These are phyloP conservation scores for Strigamia crassipes DNA, from an alignment of 2,888 invertebrate species.

Conservation along the genomic window DNA sequence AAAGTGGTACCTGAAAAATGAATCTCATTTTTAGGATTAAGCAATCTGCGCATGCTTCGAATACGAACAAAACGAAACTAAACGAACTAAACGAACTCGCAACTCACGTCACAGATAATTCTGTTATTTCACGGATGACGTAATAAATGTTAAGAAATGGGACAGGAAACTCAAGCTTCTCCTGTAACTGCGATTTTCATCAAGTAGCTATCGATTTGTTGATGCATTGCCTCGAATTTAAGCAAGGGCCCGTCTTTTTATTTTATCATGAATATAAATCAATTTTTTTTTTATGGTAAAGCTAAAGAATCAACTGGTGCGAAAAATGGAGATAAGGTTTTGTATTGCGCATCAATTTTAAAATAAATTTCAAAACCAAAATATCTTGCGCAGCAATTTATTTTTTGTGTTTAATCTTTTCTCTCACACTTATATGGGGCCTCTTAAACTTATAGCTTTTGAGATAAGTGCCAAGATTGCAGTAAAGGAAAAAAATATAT, in stretches of 20 bases:
- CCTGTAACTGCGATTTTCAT: not conserved
- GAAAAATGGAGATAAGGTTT: not conserved
- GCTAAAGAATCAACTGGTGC: not conserved
- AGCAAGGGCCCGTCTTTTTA: not conserved
- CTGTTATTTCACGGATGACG: not conserved
- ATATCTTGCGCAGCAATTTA: not conserved
- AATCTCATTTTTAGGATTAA: not conserved
- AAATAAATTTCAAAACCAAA: not conserved
- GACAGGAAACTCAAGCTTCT: not conserved
- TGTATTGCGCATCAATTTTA: not conserved
- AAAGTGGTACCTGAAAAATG: slow-evolving; percentile 44
- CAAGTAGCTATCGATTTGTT: not conserved
- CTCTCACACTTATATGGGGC: not conserved
- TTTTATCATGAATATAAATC: not conserved
- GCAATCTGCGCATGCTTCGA: not conserved
- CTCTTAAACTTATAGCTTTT: not conserved
- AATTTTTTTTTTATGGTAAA: not conserved
- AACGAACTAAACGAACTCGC: not conserved
- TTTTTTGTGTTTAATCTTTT: not conserved
- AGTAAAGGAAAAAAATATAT: not conserved
- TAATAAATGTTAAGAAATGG: not conserved
- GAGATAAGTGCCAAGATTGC: not conserved
- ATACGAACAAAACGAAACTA: too few species aligned
- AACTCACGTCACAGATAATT: not conserved
- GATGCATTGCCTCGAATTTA: not conserved